Evolutionary conservation across 2,113 vertebrate genomes (phyloP), one percentile per base, ranked within the genome.

Genomic region (Sapayoa aenigma): DNA sequence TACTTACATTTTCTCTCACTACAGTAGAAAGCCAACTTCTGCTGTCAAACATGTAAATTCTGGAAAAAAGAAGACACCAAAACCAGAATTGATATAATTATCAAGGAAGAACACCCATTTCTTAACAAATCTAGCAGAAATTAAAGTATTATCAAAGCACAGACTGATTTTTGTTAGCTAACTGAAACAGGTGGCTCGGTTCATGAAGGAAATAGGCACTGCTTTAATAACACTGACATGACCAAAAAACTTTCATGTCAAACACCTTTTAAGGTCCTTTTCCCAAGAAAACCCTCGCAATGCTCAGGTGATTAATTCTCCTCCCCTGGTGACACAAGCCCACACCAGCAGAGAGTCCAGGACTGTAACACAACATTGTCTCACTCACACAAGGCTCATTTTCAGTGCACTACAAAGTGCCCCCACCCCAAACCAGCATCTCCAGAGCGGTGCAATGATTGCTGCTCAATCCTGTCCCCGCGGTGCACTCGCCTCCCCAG

Each of bases 11-110:
- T 96, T 91, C 78, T 96, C 92, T 94, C 82, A 92, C 91, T 96
- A 72, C 79, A 94, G 93, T 96, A 91, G 96, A 97, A 96, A 97
- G 84, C 75, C 86, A 94, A 96, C 90, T 96, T 95, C 94, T 94
- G 92, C 90, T 96, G 90, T 96, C 96, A 94, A 96, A 97, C 95
- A 96, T 97, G 97, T 93, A 97, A 97, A 93, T 96, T 95, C 95
- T 96, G 80, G 6, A 66, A 72, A 42, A 31, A 41, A 47, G 39
- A 77, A 56, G 42, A 84, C 56, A 90, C 7, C 53, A 81, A 75
- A 82, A 39, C 24, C 44, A 89, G 27, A 91, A 84, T 96, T 58
- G 91, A 67, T 67, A 50, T 4, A 47, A 37, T 71, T 52, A 60
- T 35, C 50, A 67, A 39, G 28, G 52, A 85, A 66, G 20, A 77